Evolutionary conservation across 2,113 vertebrate genomes (phyloP).

Genomic region (Mesocricetus auratus): DNA sequence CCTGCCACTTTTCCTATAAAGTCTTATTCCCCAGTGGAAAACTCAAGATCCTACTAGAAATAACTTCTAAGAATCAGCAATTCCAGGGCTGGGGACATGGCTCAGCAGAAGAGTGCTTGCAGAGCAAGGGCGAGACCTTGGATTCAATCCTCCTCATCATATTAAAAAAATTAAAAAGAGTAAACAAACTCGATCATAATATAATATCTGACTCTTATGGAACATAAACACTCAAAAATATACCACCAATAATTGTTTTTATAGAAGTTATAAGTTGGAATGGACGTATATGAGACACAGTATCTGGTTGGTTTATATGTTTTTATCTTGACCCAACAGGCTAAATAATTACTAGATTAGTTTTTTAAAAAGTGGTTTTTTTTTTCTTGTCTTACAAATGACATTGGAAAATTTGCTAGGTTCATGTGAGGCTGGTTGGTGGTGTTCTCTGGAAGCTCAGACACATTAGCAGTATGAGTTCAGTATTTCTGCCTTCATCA

Average conservation of each 20-base stretch:
- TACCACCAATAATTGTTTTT: neutral
- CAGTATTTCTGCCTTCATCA: neutral
- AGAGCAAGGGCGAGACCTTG: neutral
- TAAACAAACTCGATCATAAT: neutral
- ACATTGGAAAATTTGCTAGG: neutral
- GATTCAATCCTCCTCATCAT: neutral
- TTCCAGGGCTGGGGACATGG: neutral
- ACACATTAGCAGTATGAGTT: neutral
- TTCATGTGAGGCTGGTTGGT: neutral
- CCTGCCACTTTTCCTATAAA: neutral
- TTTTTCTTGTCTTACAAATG: neutral
- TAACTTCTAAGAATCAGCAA: neutral
- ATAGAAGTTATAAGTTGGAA: neutral
- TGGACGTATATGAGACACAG: neutral
- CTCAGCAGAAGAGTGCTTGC: neutral
- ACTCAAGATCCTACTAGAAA: neutral
- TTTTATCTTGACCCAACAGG: neutral
- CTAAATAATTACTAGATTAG: neutral
- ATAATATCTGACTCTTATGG: neutral
- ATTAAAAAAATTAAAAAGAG: neutral
- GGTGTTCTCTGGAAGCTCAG: neutral
- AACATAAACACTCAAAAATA: neutral
- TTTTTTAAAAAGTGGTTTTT: neutral
- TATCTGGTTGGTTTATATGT: neutral
- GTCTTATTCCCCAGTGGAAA: neutral